Base-by-base conservation (phyloP, 2,113 vertebrate species). In the Salvator merianae region DNA sequence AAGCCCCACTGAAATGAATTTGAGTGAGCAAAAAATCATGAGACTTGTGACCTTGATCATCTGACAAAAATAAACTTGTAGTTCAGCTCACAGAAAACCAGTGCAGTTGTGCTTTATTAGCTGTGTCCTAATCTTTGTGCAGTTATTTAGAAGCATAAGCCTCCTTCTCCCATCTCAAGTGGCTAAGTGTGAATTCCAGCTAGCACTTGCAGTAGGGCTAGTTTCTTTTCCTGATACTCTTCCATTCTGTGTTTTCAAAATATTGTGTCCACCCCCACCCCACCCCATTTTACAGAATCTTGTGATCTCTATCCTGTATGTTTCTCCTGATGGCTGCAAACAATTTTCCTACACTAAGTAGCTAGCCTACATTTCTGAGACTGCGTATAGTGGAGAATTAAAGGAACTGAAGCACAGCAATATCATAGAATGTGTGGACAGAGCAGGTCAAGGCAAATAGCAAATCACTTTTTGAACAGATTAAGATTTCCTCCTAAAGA, bases 391-490 rank as follows among this genome's bases (percentile, higher is more conserved):
- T 53, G 84, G 88, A 74, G 26, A 91, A 77, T 40, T 78, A 85
- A 14, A 1, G 28, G 4, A 77, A 83, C 80, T 91, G 84, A 88
- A 81, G 71, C 47, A 63, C 22, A 47, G 34, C 30, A 14, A 40
- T 71, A 66, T 87, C 73, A 70, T 32, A 83, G 16, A 62, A 38
- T 62, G 83, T 47, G 68, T 84, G 68, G 63, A 85, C 88, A 90
- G 90, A 87, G 88, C 86, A 92, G 83, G 88, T 87, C 82, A 79
- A 38, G 72, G 65, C 77, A 73, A 83, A n/a, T 77, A 84, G 63
- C 38, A 63, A 62, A 86, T 72, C 55, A 32, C 12, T 90, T 75
- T 9, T 0, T 84, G 82, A 91, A 74, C 36, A 84, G 84, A 91
- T 81, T 59, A 77, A 87, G 84, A 12, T 7, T 68, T 85, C 79